phyloP scores from a whole-genome alignment of 2,113 vertebrate species.

The Heloderma charlesbogerti region DNA sequence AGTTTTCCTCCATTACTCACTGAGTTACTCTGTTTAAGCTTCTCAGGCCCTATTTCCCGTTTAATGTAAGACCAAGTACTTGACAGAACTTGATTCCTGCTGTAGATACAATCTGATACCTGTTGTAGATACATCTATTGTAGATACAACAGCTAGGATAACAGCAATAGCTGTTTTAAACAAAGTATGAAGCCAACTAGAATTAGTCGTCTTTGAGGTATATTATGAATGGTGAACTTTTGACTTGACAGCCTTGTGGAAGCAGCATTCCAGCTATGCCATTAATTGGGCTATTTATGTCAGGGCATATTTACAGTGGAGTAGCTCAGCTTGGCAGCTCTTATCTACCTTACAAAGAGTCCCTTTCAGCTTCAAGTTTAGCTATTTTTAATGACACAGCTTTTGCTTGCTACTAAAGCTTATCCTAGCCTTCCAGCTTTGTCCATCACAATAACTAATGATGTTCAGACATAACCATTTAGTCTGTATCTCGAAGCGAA shows the following conservation, averaged over 20 bases:
- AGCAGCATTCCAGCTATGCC: not conserved
- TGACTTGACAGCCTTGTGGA: not conserved
- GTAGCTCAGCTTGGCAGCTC: not conserved
- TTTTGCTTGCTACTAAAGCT: not conserved
- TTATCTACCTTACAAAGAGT: not conserved
- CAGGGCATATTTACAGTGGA: not conserved
- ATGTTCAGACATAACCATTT: not conserved
- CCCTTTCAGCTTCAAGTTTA: accelerated
- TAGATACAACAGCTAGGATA: not conserved
- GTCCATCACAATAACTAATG: not conserved
- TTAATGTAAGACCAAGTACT: not conserved
- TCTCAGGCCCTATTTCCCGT: not conserved
- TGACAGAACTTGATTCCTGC: accelerated
- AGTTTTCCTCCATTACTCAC: not conserved
- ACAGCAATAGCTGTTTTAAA: accelerated
- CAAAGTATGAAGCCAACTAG: not conserved
- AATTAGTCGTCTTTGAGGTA: not conserved
- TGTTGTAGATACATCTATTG: too few species aligned
- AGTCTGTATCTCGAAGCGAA: not conserved
- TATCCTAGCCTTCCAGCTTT: not conserved
- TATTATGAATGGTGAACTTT: not conserved
- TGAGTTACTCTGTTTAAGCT: not conserved
- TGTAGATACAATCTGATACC: not conserved
- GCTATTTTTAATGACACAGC: not conserved
- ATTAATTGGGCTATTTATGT: conserved; percentile 5